Evolutionary conservation across 2,797 vertebrate species (phyloP), one percentile per base, ranked within the genome.

Genomic region (Lacerta bilineata): DNA sequence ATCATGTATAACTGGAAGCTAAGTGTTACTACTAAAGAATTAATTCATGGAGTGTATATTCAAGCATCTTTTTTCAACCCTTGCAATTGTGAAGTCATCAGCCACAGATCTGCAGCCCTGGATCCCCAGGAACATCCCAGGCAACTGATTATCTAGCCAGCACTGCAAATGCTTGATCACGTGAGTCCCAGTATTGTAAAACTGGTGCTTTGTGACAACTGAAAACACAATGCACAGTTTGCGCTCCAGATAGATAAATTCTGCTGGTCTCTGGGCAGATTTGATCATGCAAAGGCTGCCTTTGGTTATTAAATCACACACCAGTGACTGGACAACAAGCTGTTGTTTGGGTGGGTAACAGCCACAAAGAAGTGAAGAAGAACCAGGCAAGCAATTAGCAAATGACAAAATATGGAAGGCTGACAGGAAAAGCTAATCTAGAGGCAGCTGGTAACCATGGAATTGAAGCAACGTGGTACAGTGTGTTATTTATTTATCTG

Each of bases 21-120:
- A 83, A 82, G 64, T 80, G 27, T 72, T 72, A 36, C 13, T 59
- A 87, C 71, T 55, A 79, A 79, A 39, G 41, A 69, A 71, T 43
- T 87, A 41, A 46, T 81, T 74, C 39, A 81, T 17, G 25, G 29
- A 15, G 46, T 59, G 1, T 33, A 8, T 11, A 43, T 46, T 72
- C 8, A 33, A 82, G 69, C 41, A 69, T 69, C 27, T 55, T 39
- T 61, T 84, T 84, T 78, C 10, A 71, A 72, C 66, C 27, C 33
- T 61, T 43, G n/a, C 41, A 80, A 13, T 55, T 17, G 9, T 59
- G 69, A 43, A 71, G 66, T 43, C 15, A 39, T n/a, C 1, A 5
- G 17, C 78, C 81, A 43, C 64, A 79, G 39, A 82, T 68, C 20
- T 83, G 27, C 43, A 50, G 29, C 25, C 9, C 23, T 72, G 50